Evolutionary conservation across 2,797 vertebrate genomes (phyloP), one percentile per base, ranked within the genome.

Genomic region (Gymnocypris eckloni): DNA sequence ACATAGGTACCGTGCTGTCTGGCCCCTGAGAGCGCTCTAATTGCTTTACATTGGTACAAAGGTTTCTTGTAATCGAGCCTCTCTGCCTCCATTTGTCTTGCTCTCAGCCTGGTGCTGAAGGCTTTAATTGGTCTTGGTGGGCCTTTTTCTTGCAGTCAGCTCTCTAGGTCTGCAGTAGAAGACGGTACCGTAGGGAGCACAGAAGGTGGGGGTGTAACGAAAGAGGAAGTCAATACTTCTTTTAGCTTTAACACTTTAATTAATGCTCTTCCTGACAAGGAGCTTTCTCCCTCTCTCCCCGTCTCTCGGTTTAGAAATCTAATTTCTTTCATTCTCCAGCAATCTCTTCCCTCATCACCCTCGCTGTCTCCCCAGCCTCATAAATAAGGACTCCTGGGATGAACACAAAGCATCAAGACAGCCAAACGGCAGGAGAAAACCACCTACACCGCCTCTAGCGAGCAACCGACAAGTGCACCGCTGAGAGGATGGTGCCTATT

Each of bases 31-130:
- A 98, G 96, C 91, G 84, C 96, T 97, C 97, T 98, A 98, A 98
- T 98, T 99, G 97, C 97, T 98, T 98, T 98, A 98, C 97, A 97
- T 97, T 97, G 96, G 96, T 98, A 99, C 97, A 98, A 98, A 98
- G 97, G 97, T 97, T 98, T 97, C 96, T 97, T 98, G 97, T 98
- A 98, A 97, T 98, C 96, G 95, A 96, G 96, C 97, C 88, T 96
- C 96, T 97, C 96, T 97, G 94, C 96, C 96, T 98, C 97, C 96
- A 97, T 99, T 98, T 98, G 97, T 98, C 98, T 99, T 98, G 96
- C 97, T 97, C 97, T 96, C 96, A 97, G 96, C 95, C 96, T 97
- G 94, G 93, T 95, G 96, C 96, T 97, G 97, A 98, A 97, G 95
- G 95, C 97, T 96, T 97, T 99, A 98, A 99, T 99, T 99, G 98